Evolutionary conservation across 2,888 invertebrate genomes (phyloP), one percentile per base, ranked within the genome.

Genomic region (Pedicia rivosa): DNA sequence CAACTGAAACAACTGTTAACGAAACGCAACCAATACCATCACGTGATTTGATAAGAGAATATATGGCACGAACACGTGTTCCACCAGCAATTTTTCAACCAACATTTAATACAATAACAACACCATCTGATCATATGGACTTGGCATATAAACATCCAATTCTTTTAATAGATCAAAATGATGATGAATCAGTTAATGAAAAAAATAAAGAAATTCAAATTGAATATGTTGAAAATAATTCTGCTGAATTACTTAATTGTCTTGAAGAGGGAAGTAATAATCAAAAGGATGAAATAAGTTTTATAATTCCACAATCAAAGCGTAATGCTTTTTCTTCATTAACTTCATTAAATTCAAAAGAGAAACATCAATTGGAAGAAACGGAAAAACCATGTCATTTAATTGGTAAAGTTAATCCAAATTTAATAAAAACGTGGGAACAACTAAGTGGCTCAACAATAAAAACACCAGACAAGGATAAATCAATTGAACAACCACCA

Each of bases 141-240:
- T 50, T 55, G 17, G 56, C 56, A 7, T 60, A 58, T 52, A 54
- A 56, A 24, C 54, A 57, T 37, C 59, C 64, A 2, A 56, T 54
- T 24, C 58, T 62, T 50, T 53, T 65, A 16, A 57, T 63, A 2
- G 48, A 53, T 4, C 58, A 62, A 43, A 32, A 42, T 53, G 59
- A 26, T 7, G 48, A 52, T 4, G 59, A 63, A 43, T n/a, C n/a
- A n/a, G n/a, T 16, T 3, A 28, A 27, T 25, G 35, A 29, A 33
- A 13, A 29, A 14, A 13, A 32, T 19, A 17, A 25, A 25, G 33
- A 33, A 16, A n/a, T 12, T n/a, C 7, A 16, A n/a, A 24, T 15
- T 10, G 15, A 17, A 9, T 8, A 15, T 2, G 26, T n/a, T n/a
- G n/a, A n/a, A n/a, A n/a, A n/a, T n/a, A n/a, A n/a, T n/a, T n/a